Conservation (phyloP, 2,888 invertebrate species). For the Meliscaeva auricollis region DNA sequence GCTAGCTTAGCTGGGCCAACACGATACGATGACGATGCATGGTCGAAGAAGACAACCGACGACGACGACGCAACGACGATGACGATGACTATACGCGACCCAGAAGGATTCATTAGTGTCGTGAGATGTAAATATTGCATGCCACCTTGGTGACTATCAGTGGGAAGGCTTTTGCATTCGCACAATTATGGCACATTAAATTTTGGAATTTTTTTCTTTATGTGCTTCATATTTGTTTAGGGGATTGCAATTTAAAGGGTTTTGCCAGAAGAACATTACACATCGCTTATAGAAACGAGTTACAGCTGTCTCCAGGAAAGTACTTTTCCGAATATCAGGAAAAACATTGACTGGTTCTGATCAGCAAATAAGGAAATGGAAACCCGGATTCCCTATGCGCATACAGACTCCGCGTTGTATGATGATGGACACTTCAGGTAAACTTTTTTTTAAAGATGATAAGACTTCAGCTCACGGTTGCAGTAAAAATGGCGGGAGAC, state of each 20-base stretch:
- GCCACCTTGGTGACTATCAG: slow-evolving; percentile 73
- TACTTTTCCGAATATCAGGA: no score
- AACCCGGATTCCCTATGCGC: no score
- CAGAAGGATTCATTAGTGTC: slow-evolving; percentile 75
- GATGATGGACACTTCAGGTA: no score
- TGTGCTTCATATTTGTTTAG: slow-evolving; percentile 38
- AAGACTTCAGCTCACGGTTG: no score
- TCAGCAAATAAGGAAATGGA: no score
- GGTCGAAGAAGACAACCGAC: not conserved
- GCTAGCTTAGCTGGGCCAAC: slow-evolving; percentile 5
- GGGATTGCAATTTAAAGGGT: not conserved
- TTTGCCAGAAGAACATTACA: no score
- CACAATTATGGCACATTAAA: slow-evolving; percentile 61
- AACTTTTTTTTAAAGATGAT: no score
- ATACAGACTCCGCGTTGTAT: no score
- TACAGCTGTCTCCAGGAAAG: no score
- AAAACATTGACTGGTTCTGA: no score
- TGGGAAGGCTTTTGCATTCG: slow-evolving; percentile 54
- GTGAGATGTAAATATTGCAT: slow-evolving; percentile 74
- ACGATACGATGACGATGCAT: slow-evolving; percentile 8
- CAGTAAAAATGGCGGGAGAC: no score
- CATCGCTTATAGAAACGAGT: no score
- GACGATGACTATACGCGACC: slow-evolving; percentile 4
- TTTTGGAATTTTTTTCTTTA: not conserved
- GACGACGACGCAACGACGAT: slow-evolving; percentile 8